Evolutionary conservation across 2,797 vertebrate species (phyloP).

Genomic region (Adelosebastes latens): DNA sequence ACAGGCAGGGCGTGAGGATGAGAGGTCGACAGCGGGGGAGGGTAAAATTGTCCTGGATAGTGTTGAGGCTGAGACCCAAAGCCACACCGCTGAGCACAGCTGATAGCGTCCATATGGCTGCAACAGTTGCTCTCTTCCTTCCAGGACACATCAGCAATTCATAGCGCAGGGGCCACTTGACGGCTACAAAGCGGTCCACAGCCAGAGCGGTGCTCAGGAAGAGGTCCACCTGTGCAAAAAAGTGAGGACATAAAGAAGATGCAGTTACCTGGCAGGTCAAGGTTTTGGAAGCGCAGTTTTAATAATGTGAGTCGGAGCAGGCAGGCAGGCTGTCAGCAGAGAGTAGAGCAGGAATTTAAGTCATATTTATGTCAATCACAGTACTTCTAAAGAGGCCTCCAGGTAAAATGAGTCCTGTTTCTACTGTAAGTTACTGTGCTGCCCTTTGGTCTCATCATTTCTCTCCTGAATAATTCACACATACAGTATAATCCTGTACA

Average conservation of each 20-base stretch:
- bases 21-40: slow-evolving; percentile 34
- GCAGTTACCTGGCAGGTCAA: not conserved
- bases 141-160: slow-evolving; percentile 26
- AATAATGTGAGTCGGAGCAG: not conserved
- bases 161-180: slow-evolving; percentile 60
- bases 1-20: slow-evolving; percentile 34
- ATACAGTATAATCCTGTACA: not conserved
- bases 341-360: not conserved
- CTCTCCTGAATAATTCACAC: not conserved
- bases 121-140: slow-evolving; percentile 15
- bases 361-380: not conserved
- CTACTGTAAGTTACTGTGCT: not conserved
- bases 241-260: not conserved
- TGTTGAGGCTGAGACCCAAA: slow-evolving; percentile 23
- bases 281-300: not conserved
- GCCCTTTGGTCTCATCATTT: not conserved
- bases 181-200: slow-evolving; percentile 45
- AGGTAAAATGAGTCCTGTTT: not conserved
- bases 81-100: slow-evolving; percentile 7
- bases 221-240: slow-evolving; percentile 36
- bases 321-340: not conserved
- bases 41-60: slow-evolving; percentile 3
- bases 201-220: slow-evolving; percentile 52
- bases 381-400: not conserved
- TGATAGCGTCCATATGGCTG: slow-evolving; percentile 23